Base-by-base conservation (phyloP, 2,888 invertebrate species). In the Kuschelorhynchus macadamiae region DNA sequence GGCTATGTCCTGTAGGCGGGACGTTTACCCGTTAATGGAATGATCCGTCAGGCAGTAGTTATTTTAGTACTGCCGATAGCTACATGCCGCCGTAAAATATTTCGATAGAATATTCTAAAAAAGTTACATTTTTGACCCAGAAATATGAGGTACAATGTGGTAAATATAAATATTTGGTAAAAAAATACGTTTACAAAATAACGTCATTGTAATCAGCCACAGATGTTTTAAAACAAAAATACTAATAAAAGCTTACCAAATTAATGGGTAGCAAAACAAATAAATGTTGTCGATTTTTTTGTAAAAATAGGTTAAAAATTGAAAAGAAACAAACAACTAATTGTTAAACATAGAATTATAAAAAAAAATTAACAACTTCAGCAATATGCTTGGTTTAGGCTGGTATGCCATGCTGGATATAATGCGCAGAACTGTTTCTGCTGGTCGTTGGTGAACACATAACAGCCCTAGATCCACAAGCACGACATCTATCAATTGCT, bases 391-490 rank as follows among this genome's bases (percentile, higher is more conserved):
- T 52, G 9, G 11, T 53, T 53, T 18, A 53, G 14, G 53, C 53
- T 17, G 39, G 53, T 39, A 53, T 53, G 11, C 53, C 53, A 39
- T 39, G 20, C 20, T 53, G 53, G 9, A 53, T 53, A 20, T 53
- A 20, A n/a, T 53, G 20, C 18, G 55, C 21, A 41, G 41, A 55
- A 41, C 55, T 41, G 25, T 55, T 47, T 47, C 47, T 47, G 25
- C 47, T 25, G 47, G 30, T 47, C 21, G 25, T 53, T 25, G 55
- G 21, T 14, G 55, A 55, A 39, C 55, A 53, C 53, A 53, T 41
- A 25, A 55, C 55, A 12, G 55, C 55, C 7, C 41, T 41, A 41
- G 41, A 21, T 55, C 41, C 55, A 55, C 55, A 55, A 21, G 39
- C 41, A 39, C 14, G 17, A 11, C 41, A 55, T 41, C 41, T 55